Base-by-base conservation (phyloP, 2,888 invertebrate genomes). In the Cerastoderma edule region DNA sequence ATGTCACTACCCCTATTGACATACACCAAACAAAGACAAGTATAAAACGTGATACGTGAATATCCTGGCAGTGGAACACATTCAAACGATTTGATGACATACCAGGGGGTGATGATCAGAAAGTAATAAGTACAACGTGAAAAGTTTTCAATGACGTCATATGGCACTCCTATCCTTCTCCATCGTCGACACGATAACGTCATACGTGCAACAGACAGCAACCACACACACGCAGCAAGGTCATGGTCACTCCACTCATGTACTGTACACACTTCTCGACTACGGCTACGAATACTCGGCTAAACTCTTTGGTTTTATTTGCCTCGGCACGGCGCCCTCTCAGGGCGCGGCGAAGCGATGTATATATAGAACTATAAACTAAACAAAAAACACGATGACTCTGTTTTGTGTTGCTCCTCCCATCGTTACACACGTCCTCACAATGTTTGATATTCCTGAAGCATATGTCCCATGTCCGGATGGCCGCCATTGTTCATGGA, bases 381-480 rank as follows among this genome's bases (percentile, higher is more conserved):
- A 33, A 19, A 44, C 44, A 44, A 44, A 44, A 64, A 64, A 44
- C 44, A 46, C 64, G 39, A 39, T 64, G 64, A 64, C 48, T 50
- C n/a, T 22, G 5, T 19, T 19, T 16, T 30, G 24, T 24, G 3
- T 16, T 22, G 39, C 30, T 30, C 46, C n/a, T 30, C 28, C n/a
- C 50, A 50, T 30, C 33, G 32, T 32, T 27, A 64, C 27, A 44
- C 16, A 50, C 53, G 39, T 19, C 78, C 68, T 85, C 85, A 85
- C 74, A 85, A 85, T 67, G 85, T 78, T 56, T 85, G 85, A 76
- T 84, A 85, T 57, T 85, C 84, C 28, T 76, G 68, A 72, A 85
- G 68, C 76, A 85, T 82, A 56, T 84, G 82, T 32, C 80, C 76
- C 75, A 85, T 80, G 57, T 84, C 85, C 46, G 78, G 78, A 39